Evolutionary conservation across 2,888 invertebrate species (phyloP), one percentile per base, ranked within the genome.

Genomic region (Volucella inflata): DNA sequence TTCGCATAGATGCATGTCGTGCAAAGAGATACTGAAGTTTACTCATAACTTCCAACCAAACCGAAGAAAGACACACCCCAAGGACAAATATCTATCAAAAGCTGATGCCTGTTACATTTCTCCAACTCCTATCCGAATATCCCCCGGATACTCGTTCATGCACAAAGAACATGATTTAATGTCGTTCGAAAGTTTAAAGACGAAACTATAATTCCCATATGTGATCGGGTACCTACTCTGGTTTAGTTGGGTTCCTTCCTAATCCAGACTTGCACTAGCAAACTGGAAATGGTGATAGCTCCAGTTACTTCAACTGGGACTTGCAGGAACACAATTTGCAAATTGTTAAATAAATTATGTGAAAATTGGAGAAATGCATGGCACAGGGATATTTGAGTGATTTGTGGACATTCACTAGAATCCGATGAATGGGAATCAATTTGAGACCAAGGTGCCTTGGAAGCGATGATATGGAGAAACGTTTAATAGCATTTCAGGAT

Each of bases 271-370:
- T 21, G 1, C 21, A 21, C 2, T 3, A 21, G 21, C 3, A 21
- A 2, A 21, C 21, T 21, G 21, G 21, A 4, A 21, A 21, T 21
- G 21, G 21, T 21, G 21, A 21, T 21, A 21, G 21, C 21, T 21
- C 21, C 21, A 21, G 21, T 21, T 21, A 21, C 21, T 21, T 9
- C 3, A 38, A 38, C 36, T 72, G 12, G 44, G 42, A n/a, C 1
- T 11, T 11, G 14, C 21, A 9, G 76, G 10, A 62, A 55, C 4
- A 68, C 76, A 55, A 81, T 85, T 85, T 85, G 81, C 81, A 85
- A 76, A 77, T 57, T 77, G 76, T 81, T 85, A 81, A 85, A 81
- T 81, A 85, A 85, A 85, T 85, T 85, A 85, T 81, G 17, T 67
- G 82, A 42, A 80, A 64, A 65, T 70, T 79, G 70, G 46, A 16